These are phyloP conservation scores for Ametastegia equiseti DNA, from an alignment of 2,888 invertebrate genomes.

Conservation along the genomic window DNA sequence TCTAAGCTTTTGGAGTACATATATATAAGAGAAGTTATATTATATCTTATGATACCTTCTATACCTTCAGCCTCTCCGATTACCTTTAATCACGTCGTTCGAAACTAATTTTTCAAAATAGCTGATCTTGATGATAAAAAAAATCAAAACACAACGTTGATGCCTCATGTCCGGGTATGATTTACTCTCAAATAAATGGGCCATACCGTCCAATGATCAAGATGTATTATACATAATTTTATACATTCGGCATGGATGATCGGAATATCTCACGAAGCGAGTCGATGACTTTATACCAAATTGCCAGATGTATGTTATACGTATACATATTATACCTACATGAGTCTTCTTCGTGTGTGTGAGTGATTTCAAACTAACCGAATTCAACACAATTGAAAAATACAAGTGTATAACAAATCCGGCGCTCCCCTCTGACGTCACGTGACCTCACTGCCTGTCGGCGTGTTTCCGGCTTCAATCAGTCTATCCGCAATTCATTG, in stretches of 20 bases:
- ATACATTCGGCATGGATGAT: constrained; percentile 59
- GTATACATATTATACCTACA: too few species aligned
- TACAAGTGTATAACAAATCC: constrained; percentile 56
- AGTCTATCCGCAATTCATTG: constrained; percentile 49
- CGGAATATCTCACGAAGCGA: constrained; percentile 23
- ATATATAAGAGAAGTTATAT: background rate
- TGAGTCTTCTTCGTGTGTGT: too few species aligned
- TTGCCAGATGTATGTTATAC: background rate
- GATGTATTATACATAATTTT: too few species aligned
- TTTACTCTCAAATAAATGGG: too few species aligned
- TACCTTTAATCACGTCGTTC: background rate
- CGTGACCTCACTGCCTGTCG: constrained; percentile 60
- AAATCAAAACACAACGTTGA: background rate
- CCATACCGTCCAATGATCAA: background rate
- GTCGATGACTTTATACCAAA: constrained; percentile 20
- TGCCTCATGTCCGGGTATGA: background rate
- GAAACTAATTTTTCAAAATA: too few species aligned
- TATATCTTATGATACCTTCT: background rate
- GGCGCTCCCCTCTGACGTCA: constrained; percentile 63
- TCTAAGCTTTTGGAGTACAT: background rate
- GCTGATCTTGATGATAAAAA: background rate
- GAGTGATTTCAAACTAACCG: constrained; percentile 53
- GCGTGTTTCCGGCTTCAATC: constrained; percentile 59
- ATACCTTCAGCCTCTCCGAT: background rate
- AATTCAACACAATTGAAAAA: constrained; percentile 64